Conservation (phyloP, 2,113 vertebrate species). For the Takifugu bimaculatus region DNA sequence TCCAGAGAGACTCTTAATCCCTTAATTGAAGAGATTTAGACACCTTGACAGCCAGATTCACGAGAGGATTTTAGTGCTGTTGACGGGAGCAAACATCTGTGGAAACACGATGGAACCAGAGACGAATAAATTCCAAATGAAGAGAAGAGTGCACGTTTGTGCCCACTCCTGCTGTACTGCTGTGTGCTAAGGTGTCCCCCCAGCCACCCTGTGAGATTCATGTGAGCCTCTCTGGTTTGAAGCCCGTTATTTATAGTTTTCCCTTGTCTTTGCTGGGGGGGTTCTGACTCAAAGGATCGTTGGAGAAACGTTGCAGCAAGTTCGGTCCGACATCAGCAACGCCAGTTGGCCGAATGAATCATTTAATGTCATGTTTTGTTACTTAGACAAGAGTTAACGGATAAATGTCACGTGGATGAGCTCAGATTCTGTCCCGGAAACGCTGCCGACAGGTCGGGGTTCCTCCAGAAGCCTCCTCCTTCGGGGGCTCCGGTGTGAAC, state of each 20-base stretch:
- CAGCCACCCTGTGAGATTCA: conserved; percentile 35
- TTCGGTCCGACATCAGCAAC: no score
- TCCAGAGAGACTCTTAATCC: conserved; percentile 49
- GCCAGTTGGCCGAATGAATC: no score
- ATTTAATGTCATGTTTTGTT: no score
- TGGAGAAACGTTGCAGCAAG: no score
- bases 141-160: no score
- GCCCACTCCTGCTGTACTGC: conserved; percentile 7
- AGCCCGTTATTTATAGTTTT: neutral
- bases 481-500: no score
- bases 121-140: neutral
- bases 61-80: conserved; percentile 20
- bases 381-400: no score
- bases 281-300: no score
- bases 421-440: no score
- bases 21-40: conserved; percentile 37
- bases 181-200: neutral
- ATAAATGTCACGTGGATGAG: neutral
- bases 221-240: conserved; percentile 36
- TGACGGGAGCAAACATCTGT: conserved; percentile 15
- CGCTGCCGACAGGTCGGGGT: no score
- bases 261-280: no score
- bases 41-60: conserved; percentile 27
- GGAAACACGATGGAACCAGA: neutral
- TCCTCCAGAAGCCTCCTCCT: no score